Evolutionary conservation across 2,888 invertebrate genomes (phyloP), one percentile per base, ranked within the genome.

Genomic region (Protophormia terraenovae): DNA sequence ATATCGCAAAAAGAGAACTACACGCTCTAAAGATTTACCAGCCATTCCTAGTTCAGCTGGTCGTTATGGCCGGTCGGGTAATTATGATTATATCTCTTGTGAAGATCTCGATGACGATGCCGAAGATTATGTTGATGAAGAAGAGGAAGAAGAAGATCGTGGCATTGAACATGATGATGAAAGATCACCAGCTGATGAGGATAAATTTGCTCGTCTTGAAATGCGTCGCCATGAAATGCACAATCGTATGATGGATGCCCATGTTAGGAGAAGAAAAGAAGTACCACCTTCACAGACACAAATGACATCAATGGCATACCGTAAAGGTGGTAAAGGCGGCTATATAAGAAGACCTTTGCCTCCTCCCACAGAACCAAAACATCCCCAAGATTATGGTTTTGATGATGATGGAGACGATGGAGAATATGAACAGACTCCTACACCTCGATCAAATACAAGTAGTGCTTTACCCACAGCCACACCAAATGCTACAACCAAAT

Each of bases 1-100:
- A 88, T 92, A 92, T 86, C 91, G 93, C 35, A 92, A 91, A 85
- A 94, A 94, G 87, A 90, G 93, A 3, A 92, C 95, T 35, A 93
- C 93, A n/a, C 92, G 92, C 58, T 90, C 91, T 60, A 89, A 89
- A 47, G 90, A 91, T 89, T 38, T 87, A 8, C 47, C 64, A 87
- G 88, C 32, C 69, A 88, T 87, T 41, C 86, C 60, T 45, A 45
- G 67, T 6, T 64, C 35, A 24, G 50, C 47, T 60, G 71, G 45
- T 19, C 76, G 79, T 22, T 79, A 89, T 83, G 45, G 89, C 0
- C 88, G 92, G 3, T 90, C 35, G 47, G 60, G 91, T 27, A 91
- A 92, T 78, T 93, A 92, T 76, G 93, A 92, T 58, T 93, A 92
- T 73, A 91, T 91, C n/a, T 90, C 90, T 8, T 90, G 90, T 78